Evolutionary conservation across 2,888 invertebrate species (phyloP).

Genomic region (Torymus aiolomorphi): DNA sequence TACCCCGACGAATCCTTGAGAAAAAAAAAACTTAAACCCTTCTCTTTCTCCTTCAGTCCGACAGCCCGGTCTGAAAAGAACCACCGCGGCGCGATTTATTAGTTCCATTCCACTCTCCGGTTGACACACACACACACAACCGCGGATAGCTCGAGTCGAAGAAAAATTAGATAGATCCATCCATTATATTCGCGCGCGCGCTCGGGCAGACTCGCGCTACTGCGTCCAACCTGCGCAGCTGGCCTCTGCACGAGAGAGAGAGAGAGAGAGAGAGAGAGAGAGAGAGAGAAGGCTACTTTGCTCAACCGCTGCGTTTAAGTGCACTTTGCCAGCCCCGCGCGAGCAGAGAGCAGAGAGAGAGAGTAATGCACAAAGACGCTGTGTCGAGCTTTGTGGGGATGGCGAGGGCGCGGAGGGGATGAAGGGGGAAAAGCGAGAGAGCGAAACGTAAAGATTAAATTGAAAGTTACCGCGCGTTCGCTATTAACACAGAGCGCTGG

Average conservation of each 20-base stretch:
- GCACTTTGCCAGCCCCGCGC: constrained; percentile 55
- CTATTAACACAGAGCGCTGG: background rate
- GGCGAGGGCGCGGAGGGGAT: background rate
- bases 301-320: constrained; percentile 59
- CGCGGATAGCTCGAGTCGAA: constrained; percentile 11
- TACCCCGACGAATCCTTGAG: too few species aligned
- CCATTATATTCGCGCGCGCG: constrained; percentile 44
- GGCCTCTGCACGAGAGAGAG: background rate
- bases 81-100: constrained; percentile 31
- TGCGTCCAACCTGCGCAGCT: too few species aligned
- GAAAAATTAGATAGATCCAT: constrained; percentile 50
- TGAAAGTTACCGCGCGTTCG: constrained; percentile 24
- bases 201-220: background rate
- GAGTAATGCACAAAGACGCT: constrained; percentile 57
- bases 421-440: constrained; percentile 15
- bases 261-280: constrained; percentile 23
- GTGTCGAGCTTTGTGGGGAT: constrained; percentile 33
- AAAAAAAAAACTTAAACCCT: too few species aligned
- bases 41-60: too few species aligned
- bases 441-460: constrained; percentile 37
- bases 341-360: constrained; percentile 4
- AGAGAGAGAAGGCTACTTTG: constrained; percentile 41
- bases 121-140: background rate
- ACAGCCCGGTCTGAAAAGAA: background rate
- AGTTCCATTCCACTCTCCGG: constrained; percentile 39